Conservation (phyloP, 2,797 vertebrate species). For the Clarias fuscus region DNA sequence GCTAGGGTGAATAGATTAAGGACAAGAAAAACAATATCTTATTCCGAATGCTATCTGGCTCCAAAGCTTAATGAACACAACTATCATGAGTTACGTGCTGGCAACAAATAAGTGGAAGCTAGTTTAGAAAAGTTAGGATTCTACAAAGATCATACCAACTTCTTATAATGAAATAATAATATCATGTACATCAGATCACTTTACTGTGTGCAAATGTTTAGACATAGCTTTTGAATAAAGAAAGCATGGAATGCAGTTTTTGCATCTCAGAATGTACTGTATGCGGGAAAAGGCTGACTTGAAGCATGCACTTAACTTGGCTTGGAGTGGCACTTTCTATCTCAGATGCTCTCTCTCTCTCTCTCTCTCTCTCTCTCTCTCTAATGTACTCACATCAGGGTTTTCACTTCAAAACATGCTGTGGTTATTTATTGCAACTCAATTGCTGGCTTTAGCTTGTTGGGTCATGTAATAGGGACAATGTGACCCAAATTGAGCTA, state of each 20-base stretch:
- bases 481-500: neutral
- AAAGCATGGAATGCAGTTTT: neutral
- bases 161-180: neutral
- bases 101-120: neutral
- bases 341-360: neutral
- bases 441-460: neutral
- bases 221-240: neutral
- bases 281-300: neutral
- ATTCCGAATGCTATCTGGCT: neutral
- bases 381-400: neutral
- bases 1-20: no score
- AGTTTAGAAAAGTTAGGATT: neutral
- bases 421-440: neutral
- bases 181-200: neutral
- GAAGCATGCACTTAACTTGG: neutral
- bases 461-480: neutral
- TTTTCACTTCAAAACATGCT: neutral
- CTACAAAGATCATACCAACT: neutral
- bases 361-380: neutral
- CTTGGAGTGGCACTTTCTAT: neutral
- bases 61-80: neutral
- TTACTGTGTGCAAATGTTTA: neutral
- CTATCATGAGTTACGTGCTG: neutral
- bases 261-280: neutral
- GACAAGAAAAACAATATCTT: no score